Percentiles rank a stretch among this genome's conserved stretches.
Evolutionary conservation across 2,888 invertebrate genomes (phyloP).

Genomic region (Leuctra nigra): DNA sequence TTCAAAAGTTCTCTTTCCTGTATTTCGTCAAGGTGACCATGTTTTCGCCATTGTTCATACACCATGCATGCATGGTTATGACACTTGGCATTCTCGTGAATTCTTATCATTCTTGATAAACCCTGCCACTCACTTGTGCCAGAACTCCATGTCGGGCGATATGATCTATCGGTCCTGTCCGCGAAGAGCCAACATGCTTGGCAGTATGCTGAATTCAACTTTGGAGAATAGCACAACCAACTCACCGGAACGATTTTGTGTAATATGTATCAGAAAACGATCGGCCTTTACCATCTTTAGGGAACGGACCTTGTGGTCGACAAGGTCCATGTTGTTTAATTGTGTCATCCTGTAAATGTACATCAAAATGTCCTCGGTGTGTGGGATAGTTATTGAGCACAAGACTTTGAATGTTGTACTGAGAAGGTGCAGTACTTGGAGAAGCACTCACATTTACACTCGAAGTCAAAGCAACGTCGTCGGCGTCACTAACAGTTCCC

Average conservation of each 20-base stretch:
- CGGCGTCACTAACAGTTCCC: too few relatives aligned
- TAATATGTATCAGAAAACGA: slow-evolving; percentile 13
- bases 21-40: slow-evolving; percentile 23
- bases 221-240: not conserved
- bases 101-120: not conserved
- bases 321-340: not conserved
- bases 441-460: too few relatives aligned
- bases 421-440: too few relatives aligned
- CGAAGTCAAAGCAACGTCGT: too few relatives aligned
- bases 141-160: not conserved
- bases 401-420: too few relatives aligned
- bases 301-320: not conserved
- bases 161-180: not conserved
- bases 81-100: not conserved
- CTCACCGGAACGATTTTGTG: not conserved
- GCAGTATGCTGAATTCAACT: not conserved
- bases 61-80: not conserved
- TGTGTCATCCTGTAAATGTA: not conserved
- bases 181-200: not conserved
- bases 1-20: not conserved
- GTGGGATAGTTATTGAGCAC: not conserved
- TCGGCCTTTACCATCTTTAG: not conserved
- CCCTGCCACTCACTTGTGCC: not conserved
- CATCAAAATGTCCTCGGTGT: slow-evolving; percentile 15
- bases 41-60: slow-evolving; percentile 22